A percentile compares a stretch with the other conserved stretches of the same genome.
Conservation (phyloP, 2,797 vertebrate species). For the Enteromius unitaeniatus region DNA sequence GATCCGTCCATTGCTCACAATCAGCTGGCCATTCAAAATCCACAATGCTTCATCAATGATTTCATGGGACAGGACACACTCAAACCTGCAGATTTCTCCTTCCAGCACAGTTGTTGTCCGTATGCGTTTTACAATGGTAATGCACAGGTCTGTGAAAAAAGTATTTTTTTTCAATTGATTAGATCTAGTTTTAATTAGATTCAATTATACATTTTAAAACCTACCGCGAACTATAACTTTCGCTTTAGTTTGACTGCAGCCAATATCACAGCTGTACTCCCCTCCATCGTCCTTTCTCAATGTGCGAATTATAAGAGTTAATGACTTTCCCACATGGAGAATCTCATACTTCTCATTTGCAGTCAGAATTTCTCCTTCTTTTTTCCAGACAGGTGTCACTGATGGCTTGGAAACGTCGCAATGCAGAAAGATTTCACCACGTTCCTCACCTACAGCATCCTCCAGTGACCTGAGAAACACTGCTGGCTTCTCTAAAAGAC, state of each 20-base stretch:
- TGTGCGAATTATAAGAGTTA: slow-evolving; percentile 82
- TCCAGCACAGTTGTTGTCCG: slow-evolving; percentile 85
- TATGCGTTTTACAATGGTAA: slow-evolving; percentile 89
- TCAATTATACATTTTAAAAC: background rate
- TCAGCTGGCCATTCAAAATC: slow-evolving; percentile 80
- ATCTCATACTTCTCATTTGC: slow-evolving; percentile 84
- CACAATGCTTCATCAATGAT: slow-evolving; percentile 80
- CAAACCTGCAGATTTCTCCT: slow-evolving; percentile 88
- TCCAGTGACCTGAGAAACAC: slow-evolving; percentile 92
- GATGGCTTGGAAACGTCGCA: slow-evolving; percentile 90
- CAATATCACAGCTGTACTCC: slow-evolving; percentile 88
- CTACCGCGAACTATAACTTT: slow-evolving; percentile 88
- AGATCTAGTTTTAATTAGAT: background rate
- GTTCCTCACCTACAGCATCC: slow-evolving; percentile 84
- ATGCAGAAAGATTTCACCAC: slow-evolving; percentile 81
- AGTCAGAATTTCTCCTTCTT: slow-evolving; percentile 79
- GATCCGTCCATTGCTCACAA: slow-evolving; percentile 77
- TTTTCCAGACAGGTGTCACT: slow-evolving; percentile 88
- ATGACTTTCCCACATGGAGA: slow-evolving; percentile 80
- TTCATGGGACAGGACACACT: slow-evolving; percentile 89
- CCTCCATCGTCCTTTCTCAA: slow-evolving; percentile 86
- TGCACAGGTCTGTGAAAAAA: slow-evolving; percentile 81
- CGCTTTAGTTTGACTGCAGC: slow-evolving; percentile 87
- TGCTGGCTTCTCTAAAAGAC: slow-evolving; percentile 82
- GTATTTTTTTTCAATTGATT: slow-evolving; percentile 23